A percentile compares a stretch with the other conserved stretches of the same genome.
phyloP scores from a whole-genome alignment of 2,113 vertebrate genomes.

The Progne subis region DNA sequence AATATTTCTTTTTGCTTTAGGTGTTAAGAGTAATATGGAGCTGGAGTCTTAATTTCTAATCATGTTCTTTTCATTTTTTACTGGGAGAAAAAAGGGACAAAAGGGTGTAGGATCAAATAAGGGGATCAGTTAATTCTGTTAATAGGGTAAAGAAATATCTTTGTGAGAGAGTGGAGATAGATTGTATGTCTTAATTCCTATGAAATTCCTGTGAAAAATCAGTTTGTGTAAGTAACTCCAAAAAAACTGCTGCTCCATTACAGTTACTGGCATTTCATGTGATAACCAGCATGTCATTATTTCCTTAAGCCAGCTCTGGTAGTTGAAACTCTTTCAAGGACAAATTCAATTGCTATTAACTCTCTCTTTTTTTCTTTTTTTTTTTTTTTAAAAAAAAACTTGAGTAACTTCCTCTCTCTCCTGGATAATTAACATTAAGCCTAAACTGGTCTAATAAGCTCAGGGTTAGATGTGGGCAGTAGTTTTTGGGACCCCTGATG shows the following conservation, averaged over 20 bases:
- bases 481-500: background rate
- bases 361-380: accelerated
- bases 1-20: background rate
- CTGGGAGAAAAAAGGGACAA: background rate
- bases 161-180: background rate
- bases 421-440: background rate
- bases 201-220: background rate
- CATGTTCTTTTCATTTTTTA: background rate
- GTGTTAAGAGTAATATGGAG: background rate
- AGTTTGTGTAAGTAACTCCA: constrained; percentile 7
- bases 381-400: background rate
- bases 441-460: background rate
- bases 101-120: background rate
- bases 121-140: background rate
- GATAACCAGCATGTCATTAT: background rate
- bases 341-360: background rate
- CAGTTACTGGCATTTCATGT: background rate
- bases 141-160: background rate
- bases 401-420: background rate
- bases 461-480: accelerated
- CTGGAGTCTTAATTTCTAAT: background rate
- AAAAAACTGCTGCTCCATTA: background rate
- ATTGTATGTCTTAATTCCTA: background rate
- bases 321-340: background rate
- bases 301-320: background rate